Conservation (phyloP, 2,797 vertebrate genomes). For the Staurois parvus region DNA sequence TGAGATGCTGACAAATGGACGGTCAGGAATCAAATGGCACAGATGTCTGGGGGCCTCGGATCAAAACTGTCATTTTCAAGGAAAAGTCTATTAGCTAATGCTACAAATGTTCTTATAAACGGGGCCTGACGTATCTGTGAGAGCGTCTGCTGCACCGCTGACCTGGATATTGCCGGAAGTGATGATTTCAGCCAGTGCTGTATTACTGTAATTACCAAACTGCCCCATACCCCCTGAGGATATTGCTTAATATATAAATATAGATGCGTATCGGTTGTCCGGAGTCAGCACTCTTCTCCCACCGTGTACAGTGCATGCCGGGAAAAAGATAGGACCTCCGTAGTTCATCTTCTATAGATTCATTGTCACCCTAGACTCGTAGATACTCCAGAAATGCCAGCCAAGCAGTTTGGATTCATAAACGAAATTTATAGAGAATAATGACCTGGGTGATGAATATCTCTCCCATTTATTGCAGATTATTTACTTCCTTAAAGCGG, state of each 20-base stretch:
- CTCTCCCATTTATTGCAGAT: not conserved
- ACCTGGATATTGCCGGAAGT: slow-evolving; percentile 7
- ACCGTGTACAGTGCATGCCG: not conserved
- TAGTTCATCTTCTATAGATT: not conserved
- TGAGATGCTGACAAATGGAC: slow-evolving; percentile 26
- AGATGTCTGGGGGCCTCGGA: slow-evolving; percentile 8
- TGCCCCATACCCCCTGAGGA: not conserved
- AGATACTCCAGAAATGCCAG: not conserved
- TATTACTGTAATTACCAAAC: slow-evolving; percentile 6
- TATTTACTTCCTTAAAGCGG: too few relatives aligned
- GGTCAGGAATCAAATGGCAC: slow-evolving; percentile 5
- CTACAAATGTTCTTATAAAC: slow-evolving; percentile 17
- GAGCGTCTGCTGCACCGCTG: not conserved
- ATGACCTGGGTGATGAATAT: not conserved
- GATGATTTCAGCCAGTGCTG: not conserved
- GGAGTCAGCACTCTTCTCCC: not conserved
- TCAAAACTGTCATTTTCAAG: slow-evolving; percentile 26
- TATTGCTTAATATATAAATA: not conserved
- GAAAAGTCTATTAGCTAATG: slow-evolving; percentile 33
- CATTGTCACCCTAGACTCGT: not conserved
- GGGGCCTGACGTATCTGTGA: not conserved
- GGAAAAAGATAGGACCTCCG: not conserved
- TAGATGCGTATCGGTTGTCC: not conserved
- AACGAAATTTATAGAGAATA: not conserved
- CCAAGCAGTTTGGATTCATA: not conserved